These are phyloP conservation scores for Lethocerus indicus DNA, from an alignment of 1,140 invertebrate species.

Conservation along the genomic window DNA sequence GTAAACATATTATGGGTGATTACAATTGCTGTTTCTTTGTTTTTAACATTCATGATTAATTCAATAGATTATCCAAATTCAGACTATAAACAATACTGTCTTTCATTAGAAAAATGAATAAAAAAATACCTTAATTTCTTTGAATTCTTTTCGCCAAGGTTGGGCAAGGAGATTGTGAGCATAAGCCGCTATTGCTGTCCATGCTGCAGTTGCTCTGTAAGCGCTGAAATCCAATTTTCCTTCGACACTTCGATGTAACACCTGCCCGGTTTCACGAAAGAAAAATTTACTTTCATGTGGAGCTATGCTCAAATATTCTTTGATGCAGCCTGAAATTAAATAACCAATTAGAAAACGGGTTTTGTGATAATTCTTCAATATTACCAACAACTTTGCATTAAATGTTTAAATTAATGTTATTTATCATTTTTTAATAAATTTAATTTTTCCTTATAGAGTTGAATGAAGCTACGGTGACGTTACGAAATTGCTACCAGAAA, in stretches of 20 bases:
- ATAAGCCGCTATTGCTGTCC: conserved; percentile 66
- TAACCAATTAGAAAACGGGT: not conserved
- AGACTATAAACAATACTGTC: too few species aligned
- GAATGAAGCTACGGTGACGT: not conserved
- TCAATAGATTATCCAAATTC: not conserved
- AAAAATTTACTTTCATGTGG: conserved; percentile 44
- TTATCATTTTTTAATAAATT: not conserved
- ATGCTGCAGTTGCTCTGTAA: conserved; percentile 59
- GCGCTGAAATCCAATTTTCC: conserved; percentile 55
- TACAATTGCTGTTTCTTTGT: not conserved
- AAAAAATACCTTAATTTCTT: conserved; percentile 45
- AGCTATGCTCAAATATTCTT: conserved; percentile 2
- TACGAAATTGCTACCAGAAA: not conserved
- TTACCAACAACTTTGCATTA: not conserved
- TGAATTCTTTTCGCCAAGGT: conserved; percentile 76
- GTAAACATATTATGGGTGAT: not conserved
- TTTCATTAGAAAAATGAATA: too few species aligned
- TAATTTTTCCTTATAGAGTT: not conserved
- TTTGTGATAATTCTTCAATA: not conserved
- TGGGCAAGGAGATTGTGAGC: conserved; percentile 68
- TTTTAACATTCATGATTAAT: not conserved
- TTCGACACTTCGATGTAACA: conserved; percentile 51
- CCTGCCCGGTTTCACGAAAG: conserved; percentile 49
- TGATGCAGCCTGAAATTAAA: not conserved
- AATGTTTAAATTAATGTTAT: not conserved